Percentiles rank a stretch among this genome's conserved stretches.
These are phyloP conservation scores for Drosophila kanapiae DNA, from an alignment of 1,140 invertebrate species.

Conservation along the genomic window DNA sequence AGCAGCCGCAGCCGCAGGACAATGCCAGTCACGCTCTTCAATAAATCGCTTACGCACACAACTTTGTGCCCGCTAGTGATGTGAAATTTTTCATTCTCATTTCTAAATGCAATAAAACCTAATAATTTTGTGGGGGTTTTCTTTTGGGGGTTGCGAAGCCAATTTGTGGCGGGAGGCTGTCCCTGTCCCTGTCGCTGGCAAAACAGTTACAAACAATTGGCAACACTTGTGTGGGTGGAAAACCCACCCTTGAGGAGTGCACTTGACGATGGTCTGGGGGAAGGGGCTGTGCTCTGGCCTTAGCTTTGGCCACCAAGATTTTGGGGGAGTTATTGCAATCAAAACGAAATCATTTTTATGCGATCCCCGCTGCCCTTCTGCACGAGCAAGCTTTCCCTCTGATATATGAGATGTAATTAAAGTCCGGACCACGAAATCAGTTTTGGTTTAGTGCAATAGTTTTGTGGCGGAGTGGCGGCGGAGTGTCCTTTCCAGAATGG, in stretches of 20 bases:
- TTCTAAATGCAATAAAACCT: constrained; percentile 76
- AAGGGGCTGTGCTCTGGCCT: neutral
- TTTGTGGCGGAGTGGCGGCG: constrained; percentile 29
- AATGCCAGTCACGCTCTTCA: constrained; percentile 50
- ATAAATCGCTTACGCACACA: constrained; percentile 60
- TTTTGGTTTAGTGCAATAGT: constrained; percentile 70
- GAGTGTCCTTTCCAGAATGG: neutral
- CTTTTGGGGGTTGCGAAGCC: constrained; percentile 46
- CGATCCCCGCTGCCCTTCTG: constrained; percentile 41
- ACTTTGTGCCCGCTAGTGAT: constrained; percentile 51
- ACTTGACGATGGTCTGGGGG: constrained; percentile 37
- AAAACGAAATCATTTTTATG: constrained; percentile 84
- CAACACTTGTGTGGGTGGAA: constrained; percentile 75
- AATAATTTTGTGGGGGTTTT: constrained; percentile 65
- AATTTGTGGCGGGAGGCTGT: constrained; percentile 38
- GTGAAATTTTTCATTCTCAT: constrained; percentile 74
- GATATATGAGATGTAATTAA: constrained; percentile 85
- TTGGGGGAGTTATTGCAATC: constrained; percentile 81
- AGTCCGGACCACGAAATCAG: constrained; percentile 75
- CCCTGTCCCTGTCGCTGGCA: constrained; percentile 31
- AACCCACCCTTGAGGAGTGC: constrained; percentile 68
- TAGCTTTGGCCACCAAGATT: constrained; percentile 24
- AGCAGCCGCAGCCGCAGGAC: constrained; percentile 33
- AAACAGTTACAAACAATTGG: constrained; percentile 76
- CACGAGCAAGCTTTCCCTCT: constrained; percentile 43